Percentiles rank a stretch among this genome's conserved stretches.
Evolutionary conservation across 2,113 vertebrate species (phyloP).

Genomic region (Nothobranchius furzeri): DNA sequence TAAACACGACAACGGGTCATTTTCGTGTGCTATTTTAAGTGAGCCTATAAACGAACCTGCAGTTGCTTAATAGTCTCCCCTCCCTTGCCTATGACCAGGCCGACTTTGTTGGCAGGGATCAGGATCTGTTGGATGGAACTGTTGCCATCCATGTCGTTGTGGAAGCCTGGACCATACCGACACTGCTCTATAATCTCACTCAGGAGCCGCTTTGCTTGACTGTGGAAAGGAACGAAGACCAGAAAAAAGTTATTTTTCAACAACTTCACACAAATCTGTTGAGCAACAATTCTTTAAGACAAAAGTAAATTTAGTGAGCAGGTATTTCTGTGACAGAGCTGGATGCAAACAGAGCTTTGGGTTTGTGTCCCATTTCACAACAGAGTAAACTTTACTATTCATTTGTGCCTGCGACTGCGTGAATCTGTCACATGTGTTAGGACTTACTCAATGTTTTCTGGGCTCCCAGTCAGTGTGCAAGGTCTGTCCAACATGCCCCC

Average conservation of each 20-base stretch:
- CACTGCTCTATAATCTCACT: conserved; percentile 97
- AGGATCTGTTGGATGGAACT: conserved; percentile 94
- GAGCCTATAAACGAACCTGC: conserved; percentile 81
- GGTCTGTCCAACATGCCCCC: conserved; percentile 96
- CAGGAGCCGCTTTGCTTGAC: conserved; percentile 95
- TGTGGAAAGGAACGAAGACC: conserved; percentile 48
- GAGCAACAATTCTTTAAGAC: conserved; percentile 2
- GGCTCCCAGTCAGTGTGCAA: conserved; percentile 94
- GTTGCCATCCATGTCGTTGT: conserved; percentile 89
- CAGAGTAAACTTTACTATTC: conserved; percentile 18
- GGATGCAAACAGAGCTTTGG: too few species aligned
- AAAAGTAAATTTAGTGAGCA: conserved; percentile 1
- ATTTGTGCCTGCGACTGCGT: not conserved
- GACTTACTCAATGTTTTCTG: conserved; percentile 98
- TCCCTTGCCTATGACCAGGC: conserved; percentile 98
- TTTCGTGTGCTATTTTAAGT: not conserved
- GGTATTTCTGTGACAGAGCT: too few species aligned
- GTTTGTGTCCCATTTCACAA: not conserved
- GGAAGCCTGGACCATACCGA: conserved; percentile 94
- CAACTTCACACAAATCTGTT: conserved; percentile 22
- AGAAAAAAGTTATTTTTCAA: conserved; percentile 24
- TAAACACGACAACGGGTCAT: too few species aligned
- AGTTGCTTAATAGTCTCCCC: conserved; percentile 98
- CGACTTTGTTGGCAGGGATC: conserved; percentile 97
- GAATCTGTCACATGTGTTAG: conserved; percentile 21